A percentile compares a stretch with the other conserved stretches of the same genome.
phyloP scores from a whole-genome alignment of 2,113 vertebrate species.

The Phrynosoma platyrhinos region DNA sequence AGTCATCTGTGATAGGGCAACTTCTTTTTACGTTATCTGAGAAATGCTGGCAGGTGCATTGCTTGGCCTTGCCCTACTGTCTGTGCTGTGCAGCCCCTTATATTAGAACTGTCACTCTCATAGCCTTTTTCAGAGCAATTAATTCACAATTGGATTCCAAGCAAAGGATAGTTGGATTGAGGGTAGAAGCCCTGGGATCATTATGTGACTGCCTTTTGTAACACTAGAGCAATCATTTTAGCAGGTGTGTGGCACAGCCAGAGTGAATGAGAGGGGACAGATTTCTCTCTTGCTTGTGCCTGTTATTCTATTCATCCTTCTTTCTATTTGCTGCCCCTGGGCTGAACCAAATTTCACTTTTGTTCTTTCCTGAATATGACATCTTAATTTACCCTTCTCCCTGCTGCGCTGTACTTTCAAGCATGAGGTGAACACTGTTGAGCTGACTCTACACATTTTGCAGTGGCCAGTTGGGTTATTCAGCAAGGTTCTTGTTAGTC shows the following conservation, averaged over 20 bases:
- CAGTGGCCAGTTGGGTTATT: background rate
- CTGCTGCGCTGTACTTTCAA: background rate
- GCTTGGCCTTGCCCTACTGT: background rate
- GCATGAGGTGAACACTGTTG: background rate
- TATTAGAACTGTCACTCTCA: background rate
- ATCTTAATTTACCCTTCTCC: constrained; percentile 11
- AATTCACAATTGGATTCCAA: background rate
- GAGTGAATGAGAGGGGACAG: constrained; percentile 2
- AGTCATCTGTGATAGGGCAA: no score
- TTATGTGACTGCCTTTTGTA: background rate
- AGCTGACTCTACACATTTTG: constrained; percentile 11
- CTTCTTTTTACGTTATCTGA: background rate
- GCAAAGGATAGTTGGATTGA: background rate
- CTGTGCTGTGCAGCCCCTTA: fast-evolving
- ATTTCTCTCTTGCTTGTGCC: background rate
- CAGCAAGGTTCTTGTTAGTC: constrained; percentile 5
- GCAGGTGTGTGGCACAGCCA: background rate
- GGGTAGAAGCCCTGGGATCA: background rate
- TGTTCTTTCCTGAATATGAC: background rate
- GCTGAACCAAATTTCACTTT: constrained; percentile 9
- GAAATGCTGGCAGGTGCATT: background rate
- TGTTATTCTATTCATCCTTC: constrained; percentile 10
- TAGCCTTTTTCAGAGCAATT: background rate
- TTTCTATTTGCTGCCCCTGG: background rate
- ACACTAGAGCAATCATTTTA: background rate